Evolutionary conservation across 2,888 invertebrate species (phyloP).

Genomic region (Abrostola tripartita): DNA sequence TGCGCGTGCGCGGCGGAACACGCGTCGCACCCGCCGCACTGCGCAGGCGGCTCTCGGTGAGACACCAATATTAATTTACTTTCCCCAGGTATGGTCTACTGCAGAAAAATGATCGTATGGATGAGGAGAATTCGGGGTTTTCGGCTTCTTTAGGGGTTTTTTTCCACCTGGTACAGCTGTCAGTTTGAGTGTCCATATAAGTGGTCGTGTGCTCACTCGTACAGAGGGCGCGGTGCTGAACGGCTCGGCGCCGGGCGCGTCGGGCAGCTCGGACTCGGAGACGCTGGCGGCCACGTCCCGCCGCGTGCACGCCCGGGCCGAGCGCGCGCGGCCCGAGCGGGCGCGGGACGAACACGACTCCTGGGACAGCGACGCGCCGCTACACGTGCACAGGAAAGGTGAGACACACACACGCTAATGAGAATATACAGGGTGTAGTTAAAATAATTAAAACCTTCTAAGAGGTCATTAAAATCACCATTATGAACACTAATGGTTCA

Average conservation of each 20-base stretch:
- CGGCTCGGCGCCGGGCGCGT: constrained; percentile 34
- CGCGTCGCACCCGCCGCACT: background rate
- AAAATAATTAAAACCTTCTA: background rate
- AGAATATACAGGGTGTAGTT: background rate
- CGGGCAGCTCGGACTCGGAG: constrained; percentile 70
- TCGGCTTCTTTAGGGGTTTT: too few species aligned
- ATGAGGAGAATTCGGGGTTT: too few species aligned
- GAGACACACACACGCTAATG: too few species aligned
- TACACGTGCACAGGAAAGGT: constrained; percentile 73
- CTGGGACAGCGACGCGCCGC: constrained; percentile 80
- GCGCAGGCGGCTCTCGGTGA: background rate
- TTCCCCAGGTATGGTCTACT: too few species aligned
- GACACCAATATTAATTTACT: background rate
- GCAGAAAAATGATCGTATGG: too few species aligned
- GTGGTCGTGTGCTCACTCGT: background rate
- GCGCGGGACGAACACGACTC: constrained; percentile 57
- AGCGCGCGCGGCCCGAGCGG: constrained; percentile 55
- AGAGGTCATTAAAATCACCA: too few species aligned
- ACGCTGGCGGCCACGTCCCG: constrained; percentile 71
- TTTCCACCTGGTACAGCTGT: too few species aligned
- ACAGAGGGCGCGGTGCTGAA: constrained; percentile 14
- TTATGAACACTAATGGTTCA: too few species aligned
- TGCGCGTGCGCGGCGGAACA: background rate
- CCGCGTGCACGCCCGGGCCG: constrained; percentile 61
- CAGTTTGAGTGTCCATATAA: too few species aligned